Evolutionary conservation across 2,888 invertebrate genomes (phyloP), one percentile per base, ranked within the genome.

Genomic region (Andrena chrysosceles): DNA sequence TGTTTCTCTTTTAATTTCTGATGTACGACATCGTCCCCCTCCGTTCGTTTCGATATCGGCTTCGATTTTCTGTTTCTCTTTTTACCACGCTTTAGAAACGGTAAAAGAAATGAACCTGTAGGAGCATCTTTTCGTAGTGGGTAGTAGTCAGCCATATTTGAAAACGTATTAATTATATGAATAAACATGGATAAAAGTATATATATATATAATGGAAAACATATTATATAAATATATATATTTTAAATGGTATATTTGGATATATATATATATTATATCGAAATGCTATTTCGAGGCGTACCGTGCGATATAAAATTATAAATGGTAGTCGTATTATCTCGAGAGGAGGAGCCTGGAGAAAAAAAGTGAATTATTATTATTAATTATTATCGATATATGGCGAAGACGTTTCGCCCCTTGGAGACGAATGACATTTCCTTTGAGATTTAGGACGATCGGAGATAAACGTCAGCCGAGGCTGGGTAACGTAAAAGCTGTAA

Each of bases 131-230:
- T 89, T 85, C 72, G n/a, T 85, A 87, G 83, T 52, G 56, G 56
- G 33, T 90, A 89, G 88, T 93, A 93, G 91, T 92, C 92, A 91
- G 91, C 92, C 91, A 91, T 93, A 92, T 89, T 69, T 88, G 89
- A 91, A 87, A 91, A 90, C 91, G 88, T 92, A 92, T 91, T 91
- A 92, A 92, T 90, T 91, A 84, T 80, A 89, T 88, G 84, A 84
- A 90, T 92, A 91, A 90, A 91, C 87, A 89, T 89, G 89, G 74
- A 90, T 91, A 88, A 91, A 91, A 89, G 68, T 85, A 88, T 85
- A 89, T 83, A 89, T 89, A 91, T 89, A 91, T 87, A 91, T 90
- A 92, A 89, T 88, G 87, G 85, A 89, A 89, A 86, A 85, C 84
- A 85, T 87, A 83, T 89, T 87, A 87, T 73, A 87, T 81, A 90